phyloP scores from a whole-genome alignment of 2,113 vertebrate genomes.

The Megaceryle torquata region DNA sequence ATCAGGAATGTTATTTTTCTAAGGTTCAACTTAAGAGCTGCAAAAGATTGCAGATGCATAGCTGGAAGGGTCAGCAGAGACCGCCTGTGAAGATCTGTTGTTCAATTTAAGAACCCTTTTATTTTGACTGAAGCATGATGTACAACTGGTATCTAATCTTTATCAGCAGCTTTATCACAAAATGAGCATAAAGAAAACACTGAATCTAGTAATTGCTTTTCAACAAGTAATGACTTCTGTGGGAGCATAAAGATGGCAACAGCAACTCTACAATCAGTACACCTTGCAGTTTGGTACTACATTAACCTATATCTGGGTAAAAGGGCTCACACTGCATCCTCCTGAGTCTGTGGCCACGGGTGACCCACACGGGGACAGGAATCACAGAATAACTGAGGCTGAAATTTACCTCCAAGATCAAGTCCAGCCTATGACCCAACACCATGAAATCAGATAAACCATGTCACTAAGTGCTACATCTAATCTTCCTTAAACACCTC shows the following conservation, averaged over 20 bases:
- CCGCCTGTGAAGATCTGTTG: neutral
- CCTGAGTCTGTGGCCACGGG: accelerated
- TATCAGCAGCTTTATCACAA: neutral
- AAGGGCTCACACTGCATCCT: accelerated
- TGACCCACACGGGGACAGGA: neutral
- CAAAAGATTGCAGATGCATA: neutral
- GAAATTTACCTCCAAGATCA: too few relatives aligned
- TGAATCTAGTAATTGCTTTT: neutral
- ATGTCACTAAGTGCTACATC: too few relatives aligned
- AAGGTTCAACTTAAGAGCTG: neutral
- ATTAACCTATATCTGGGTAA: neutral
- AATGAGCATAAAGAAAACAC: neutral
- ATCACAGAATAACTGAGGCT: too few relatives aligned
- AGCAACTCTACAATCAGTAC: neutral
- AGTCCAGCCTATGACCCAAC: too few relatives aligned
- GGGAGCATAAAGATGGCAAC: neutral
- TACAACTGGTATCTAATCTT: neutral
- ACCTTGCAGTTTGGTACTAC: neutral
- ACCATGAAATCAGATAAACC: too few relatives aligned
- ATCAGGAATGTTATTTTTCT: neutral
- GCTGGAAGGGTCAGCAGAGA: neutral
- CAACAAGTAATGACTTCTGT: neutral
- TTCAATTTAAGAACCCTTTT: neutral
- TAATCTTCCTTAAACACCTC: too few relatives aligned
- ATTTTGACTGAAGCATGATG: neutral